Conservation (phyloP, 2,797 vertebrate genomes). For the Salmo trutta region DNA sequence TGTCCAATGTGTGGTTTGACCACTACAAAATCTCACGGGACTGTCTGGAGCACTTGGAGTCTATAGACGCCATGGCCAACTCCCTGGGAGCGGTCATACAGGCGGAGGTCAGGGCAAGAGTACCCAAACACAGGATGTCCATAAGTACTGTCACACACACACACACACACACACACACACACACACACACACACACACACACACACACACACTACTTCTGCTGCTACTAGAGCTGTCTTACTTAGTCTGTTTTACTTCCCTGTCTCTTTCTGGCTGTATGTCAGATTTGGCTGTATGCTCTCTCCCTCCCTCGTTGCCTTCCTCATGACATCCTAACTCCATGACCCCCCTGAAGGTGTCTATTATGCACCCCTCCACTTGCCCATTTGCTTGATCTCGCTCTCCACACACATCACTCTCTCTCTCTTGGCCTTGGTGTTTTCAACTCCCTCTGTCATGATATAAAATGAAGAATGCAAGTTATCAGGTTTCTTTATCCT, state of each 20-base stretch:
- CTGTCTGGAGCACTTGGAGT: slow-evolving; percentile 84
- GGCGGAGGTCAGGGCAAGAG: slow-evolving; percentile 78
- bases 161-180: too few species aligned
- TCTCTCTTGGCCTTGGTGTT: slow-evolving; percentile 27
- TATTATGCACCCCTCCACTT: neutral
- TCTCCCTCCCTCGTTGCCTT: neutral
- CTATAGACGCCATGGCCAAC: slow-evolving; percentile 81
- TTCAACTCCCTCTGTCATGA: slow-evolving; percentile 53
- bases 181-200: too few species aligned
- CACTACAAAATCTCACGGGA: slow-evolving; percentile 83
- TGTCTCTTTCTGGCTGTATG: neutral
- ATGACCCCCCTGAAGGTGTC: neutral
- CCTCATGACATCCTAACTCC: neutral
- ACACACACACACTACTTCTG: neutral
- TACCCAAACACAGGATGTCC: slow-evolving; percentile 82
- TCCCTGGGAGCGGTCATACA: slow-evolving; percentile 78
- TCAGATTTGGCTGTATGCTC: neutral
- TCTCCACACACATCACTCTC: slow-evolving; percentile 11
- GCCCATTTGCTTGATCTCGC: neutral
- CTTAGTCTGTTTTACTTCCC: neutral
- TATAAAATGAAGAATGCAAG: slow-evolving; percentile 58
- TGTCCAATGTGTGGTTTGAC: slow-evolving; percentile 89
- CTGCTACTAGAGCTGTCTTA: neutral
- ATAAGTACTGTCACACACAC: slow-evolving; percentile 71
- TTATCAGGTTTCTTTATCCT: slow-evolving; percentile 62